phyloP scores from a whole-genome alignment of 1,140 invertebrate genomes.

The Sweltsa coloradensis region DNA sequence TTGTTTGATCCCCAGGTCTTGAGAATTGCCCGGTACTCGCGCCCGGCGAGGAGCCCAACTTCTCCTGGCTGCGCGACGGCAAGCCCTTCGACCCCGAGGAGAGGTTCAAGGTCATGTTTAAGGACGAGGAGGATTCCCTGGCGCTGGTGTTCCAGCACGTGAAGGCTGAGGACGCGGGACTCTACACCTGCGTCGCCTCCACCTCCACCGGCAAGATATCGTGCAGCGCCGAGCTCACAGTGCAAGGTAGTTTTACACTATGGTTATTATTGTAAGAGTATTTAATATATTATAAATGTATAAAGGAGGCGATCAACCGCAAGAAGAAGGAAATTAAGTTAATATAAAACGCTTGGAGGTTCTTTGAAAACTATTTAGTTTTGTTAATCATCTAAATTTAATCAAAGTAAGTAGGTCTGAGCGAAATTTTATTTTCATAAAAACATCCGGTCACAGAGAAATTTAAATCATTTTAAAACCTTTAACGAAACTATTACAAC shows the following conservation, averaged over 20 bases:
- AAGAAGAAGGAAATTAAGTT: not conserved
- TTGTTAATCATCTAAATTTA: no score
- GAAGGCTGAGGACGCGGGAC: conserved; percentile 81
- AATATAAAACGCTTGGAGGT: not conserved
- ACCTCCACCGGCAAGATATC: conserved; percentile 85
- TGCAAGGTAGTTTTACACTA: conserved; percentile 48
- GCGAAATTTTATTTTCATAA: no score
- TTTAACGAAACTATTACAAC: no score
- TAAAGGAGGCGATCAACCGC: no score
- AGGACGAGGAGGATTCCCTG: conserved; percentile 81
- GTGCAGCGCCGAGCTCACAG: conserved; percentile 84
- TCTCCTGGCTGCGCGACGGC: conserved; percentile 86
- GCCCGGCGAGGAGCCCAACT: conserved; percentile 65
- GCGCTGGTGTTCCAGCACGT: conserved; percentile 89
- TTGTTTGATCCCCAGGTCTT: conserved; percentile 28
- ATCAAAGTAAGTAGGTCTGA: no score
- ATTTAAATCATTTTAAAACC: no score
- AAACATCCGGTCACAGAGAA: no score
- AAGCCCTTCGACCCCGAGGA: conserved; percentile 81
- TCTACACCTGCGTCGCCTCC: conserved; percentile 90
- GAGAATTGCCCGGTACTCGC: conserved; percentile 48
- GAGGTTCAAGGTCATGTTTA: conserved; percentile 84
- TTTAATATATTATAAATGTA: not conserved
- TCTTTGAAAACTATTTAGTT: no score
- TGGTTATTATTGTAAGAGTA: not conserved